Base-by-base conservation (phyloP, 2,888 invertebrate species). In the Syrphus vitripennis region DNA sequence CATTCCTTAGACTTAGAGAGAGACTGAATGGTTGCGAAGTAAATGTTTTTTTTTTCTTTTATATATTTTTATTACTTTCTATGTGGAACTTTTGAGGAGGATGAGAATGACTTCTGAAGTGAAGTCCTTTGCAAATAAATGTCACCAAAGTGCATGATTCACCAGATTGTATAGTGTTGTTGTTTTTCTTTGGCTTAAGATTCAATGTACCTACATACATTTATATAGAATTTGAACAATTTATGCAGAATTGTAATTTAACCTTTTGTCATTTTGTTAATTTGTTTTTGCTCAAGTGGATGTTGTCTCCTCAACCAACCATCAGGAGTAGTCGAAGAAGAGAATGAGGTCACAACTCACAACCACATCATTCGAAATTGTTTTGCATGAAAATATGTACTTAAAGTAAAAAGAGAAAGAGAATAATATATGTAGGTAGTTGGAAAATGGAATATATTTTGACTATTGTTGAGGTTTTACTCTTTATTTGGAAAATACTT, bases 111-210 rank as follows among this genome's bases (percentile, higher is more conserved):
- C 77, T 82, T 65, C 31, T 77, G 45, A 45, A 40, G 81, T 77
- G 70, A 71, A 82, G 82, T 82, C 55, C 83, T 83, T 83, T 19
- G 80, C 83, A 84, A 84, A 84, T 84, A 84, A 84, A 76, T 84
- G 83, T 84, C 83, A 80, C 67, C 57, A 80, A 79, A 84, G 80
- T 80, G 80, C 83, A 84, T 74, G 29, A 37, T 34, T 59, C 29
- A 34, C n/a, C 10, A 67, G 31, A 12, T 61, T 63, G 26, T 31
- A 16, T 19, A 9, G 55, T 21, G 3, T 16, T 34, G 5, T 37
- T 19, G 19, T 21, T 34, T 19, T 59, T 59, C 5, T 59, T 5
- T 1, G 0, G 21, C 1, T 19, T 10, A 12, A 6, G 16, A 14
- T 12, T 57, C 14, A 31, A 31, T 6, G 5, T 42, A 4, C 6